Percentiles rank a stretch among this genome's conserved stretches.
phyloP scores from a whole-genome alignment of 2,888 invertebrate genomes.

The Lamellibrachia satsuma region DNA sequence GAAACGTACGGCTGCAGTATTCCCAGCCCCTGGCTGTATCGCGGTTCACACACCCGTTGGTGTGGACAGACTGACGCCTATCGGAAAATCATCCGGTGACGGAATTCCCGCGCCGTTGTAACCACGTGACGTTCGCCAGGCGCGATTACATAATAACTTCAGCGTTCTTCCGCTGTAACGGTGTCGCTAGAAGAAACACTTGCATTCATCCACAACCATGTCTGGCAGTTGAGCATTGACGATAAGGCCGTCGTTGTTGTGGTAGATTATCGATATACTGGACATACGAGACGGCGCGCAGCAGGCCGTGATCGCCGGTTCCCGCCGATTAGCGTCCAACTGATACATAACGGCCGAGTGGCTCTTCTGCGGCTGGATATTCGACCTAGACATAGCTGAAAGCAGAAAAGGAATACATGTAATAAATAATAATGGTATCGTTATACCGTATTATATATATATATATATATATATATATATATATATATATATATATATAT shows the following conservation, averaged over 20 bases:
- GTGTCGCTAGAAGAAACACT: slow-evolving; percentile 69
- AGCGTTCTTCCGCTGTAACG: not conserved
- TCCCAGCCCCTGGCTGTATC: not conserved
- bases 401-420: not conserved
- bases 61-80: slow-evolving; percentile 12
- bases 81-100: slow-evolving; percentile 3
- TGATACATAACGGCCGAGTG: not conserved
- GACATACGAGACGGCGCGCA: slow-evolving; percentile 92
- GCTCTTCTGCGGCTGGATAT: not conserved
- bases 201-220: slow-evolving; percentile 96
- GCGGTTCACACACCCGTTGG: not conserved
- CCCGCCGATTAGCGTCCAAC: not conserved
- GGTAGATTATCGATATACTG: slow-evolving; percentile 90
- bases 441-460: not conserved
- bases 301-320: slow-evolving; percentile 78
- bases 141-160: not conserved
- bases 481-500: too few relatives aligned
- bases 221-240: slow-evolving; percentile 93
- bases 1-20: not conserved
- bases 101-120: slow-evolving; percentile 4
- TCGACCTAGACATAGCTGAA: slow-evolving; percentile 7
- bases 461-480: too few relatives aligned
- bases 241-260: slow-evolving; percentile 87
- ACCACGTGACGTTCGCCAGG: not conserved
- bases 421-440: not conserved